Evolutionary conservation across 2,797 vertebrate species (phyloP).

Genomic region (Alosa sapidissima): DNA sequence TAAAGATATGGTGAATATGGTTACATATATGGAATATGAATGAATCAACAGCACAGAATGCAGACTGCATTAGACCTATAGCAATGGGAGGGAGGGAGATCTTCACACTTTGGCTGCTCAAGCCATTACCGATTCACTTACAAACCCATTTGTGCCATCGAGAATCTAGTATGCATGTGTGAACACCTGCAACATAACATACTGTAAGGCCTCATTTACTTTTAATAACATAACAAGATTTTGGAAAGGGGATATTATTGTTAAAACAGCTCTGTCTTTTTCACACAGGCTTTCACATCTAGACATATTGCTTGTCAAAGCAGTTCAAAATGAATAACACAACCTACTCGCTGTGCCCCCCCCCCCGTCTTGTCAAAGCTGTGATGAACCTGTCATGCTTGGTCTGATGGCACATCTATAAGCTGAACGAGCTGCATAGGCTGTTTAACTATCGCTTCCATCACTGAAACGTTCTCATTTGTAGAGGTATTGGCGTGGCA

Average conservation of each 20-base stretch:
- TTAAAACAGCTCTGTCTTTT: slow-evolving; percentile 30
- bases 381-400: slow-evolving; percentile 46
- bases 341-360: slow-evolving; percentile 25
- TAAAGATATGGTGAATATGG: background rate
- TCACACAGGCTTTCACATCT: slow-evolving; percentile 35
- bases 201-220: slow-evolving; percentile 36
- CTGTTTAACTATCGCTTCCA: slow-evolving; percentile 46
- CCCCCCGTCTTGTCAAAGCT: slow-evolving; percentile 31
- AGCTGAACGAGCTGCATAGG: slow-evolving; percentile 36
- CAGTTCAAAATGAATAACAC: slow-evolving; percentile 31
- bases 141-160: slow-evolving; percentile 18
- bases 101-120: slow-evolving; percentile 41
- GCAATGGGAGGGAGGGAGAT: background rate
- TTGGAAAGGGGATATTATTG: slow-evolving; percentile 34
- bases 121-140: slow-evolving; percentile 6
- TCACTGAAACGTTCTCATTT: slow-evolving; percentile 39
- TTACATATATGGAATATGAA: background rate
- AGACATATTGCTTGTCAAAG: background rate
- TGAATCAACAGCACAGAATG: background rate
- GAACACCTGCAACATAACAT: slow-evolving; percentile 39
- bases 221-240: slow-evolving; percentile 48
- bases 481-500: slow-evolving; percentile 33
- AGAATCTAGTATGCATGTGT: slow-evolving; percentile 51
- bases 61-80: background rate
- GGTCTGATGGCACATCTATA: slow-evolving; percentile 39